Percentiles rank a stretch among this genome's conserved stretches.
These are phyloP conservation scores for Microctenopoma lineatum DNA, from an alignment of 2,797 vertebrate species.

Conservation along the genomic window DNA sequence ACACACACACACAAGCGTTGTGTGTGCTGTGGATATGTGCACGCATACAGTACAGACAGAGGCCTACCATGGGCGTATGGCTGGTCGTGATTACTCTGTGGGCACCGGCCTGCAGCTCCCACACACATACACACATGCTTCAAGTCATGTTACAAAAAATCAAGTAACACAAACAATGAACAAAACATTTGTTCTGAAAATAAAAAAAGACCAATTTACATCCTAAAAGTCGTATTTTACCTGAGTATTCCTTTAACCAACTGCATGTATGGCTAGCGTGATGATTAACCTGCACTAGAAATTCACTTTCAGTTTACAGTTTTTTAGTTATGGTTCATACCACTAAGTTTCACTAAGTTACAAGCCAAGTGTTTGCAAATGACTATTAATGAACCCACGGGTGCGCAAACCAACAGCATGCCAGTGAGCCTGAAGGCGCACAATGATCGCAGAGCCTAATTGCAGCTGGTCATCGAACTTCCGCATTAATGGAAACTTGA, in stretches of 20 bases:
- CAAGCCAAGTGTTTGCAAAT: conserved; percentile 43
- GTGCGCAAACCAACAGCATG: conserved; percentile 53
- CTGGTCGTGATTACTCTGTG: conserved; percentile 69
- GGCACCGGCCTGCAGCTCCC: conserved; percentile 47
- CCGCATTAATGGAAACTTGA: conserved; percentile 80
- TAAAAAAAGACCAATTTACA: neutral
- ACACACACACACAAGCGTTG: conserved; percentile 19
- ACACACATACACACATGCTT: conserved; percentile 8
- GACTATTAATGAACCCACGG: conserved; percentile 45
- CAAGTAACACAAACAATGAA: conserved; percentile 7
- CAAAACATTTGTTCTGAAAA: conserved; percentile 3
- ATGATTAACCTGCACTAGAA: neutral
- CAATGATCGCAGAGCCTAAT: conserved; percentile 76
- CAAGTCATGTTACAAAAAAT: conserved; percentile 21
- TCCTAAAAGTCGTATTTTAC: neutral
- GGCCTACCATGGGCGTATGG: conserved; percentile 40
- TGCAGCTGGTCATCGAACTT: conserved; percentile 81
- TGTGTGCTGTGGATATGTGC: conserved; percentile 45
- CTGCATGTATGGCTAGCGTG: neutral
- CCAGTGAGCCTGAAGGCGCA: conserved; percentile 63
- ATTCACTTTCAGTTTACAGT: neutral
- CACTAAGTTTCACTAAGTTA: conserved; percentile 20
- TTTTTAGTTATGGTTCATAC: neutral
- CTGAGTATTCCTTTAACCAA: neutral
- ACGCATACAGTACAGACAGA: conserved; percentile 60